phyloP scores from a whole-genome alignment of 2,888 invertebrate species.

The Macrophya alboannulata region DNA sequence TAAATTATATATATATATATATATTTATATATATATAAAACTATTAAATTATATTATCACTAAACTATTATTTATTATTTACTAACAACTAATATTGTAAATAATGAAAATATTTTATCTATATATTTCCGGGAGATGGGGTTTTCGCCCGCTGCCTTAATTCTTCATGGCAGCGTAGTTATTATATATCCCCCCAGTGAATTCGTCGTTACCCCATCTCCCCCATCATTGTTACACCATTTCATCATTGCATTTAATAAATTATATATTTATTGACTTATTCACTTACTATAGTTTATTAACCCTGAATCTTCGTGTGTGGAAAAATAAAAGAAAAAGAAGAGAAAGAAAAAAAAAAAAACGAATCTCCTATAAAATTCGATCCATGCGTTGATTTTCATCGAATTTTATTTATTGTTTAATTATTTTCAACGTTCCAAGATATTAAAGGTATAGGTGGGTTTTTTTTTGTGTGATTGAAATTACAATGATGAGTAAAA shows the following conservation, averaged over 20 bases:
- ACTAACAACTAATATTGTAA: constrained; percentile 79
- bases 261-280: constrained; percentile 80
- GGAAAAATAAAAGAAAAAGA: background rate
- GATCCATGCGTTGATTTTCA: background rate
- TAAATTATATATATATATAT: constrained; percentile 68
- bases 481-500: background rate
- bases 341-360: background rate
- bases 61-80: constrained; percentile 79
- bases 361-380: background rate
- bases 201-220: constrained; percentile 63
- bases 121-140: constrained; percentile 78
- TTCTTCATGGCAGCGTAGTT: constrained; percentile 59
- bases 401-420: background rate
- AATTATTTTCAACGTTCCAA: too few species aligned
- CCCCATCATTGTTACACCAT: constrained; percentile 78
- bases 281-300: constrained; percentile 61
- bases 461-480: too few species aligned
- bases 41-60: constrained; percentile 76
- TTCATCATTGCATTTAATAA: constrained; percentile 81
- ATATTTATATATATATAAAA: constrained; percentile 68
- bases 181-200: constrained; percentile 56
- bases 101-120: constrained; percentile 80
- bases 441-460: too few species aligned
- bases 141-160: constrained; percentile 52
- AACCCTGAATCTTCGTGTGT: background rate